Evolutionary conservation across 1,140 invertebrate species (phyloP).

Genomic region (Euura lappo): DNA sequence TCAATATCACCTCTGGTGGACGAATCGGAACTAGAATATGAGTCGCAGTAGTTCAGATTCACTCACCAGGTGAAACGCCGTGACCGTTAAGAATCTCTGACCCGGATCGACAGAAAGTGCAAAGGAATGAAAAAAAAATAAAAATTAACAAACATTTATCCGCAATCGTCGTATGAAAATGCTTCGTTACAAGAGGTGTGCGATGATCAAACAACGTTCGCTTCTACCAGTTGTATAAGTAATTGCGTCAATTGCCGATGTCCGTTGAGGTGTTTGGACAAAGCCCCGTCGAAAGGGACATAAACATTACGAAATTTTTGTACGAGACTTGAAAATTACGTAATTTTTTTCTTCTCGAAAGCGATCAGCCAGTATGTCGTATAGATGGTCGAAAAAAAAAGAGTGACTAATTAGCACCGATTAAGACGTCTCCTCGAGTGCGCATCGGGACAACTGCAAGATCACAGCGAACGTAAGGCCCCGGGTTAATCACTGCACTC

Average conservation of each 20-base stretch:
- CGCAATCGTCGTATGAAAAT: background rate
- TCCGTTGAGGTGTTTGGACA: background rate
- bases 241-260: background rate
- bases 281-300: conserved; percentile 6
- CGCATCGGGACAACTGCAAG: no score
- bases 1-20: no score
- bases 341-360: background rate
- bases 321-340: background rate
- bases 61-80: no score
- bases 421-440: no score
- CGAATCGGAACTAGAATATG: no score
- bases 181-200: background rate
- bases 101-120: no score
- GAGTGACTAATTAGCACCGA: no score
- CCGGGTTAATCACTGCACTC: background rate
- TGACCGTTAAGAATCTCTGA: no score
- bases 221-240: background rate
- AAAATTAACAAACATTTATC: background rate
- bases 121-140: no score
- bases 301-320: background rate
- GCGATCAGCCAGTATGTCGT: background rate
- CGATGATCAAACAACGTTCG: background rate
- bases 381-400: no score
- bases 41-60: no score
- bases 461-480: background rate